Conservation (phyloP, 1,140 invertebrate species). For the Drosophila hydei region DNA sequence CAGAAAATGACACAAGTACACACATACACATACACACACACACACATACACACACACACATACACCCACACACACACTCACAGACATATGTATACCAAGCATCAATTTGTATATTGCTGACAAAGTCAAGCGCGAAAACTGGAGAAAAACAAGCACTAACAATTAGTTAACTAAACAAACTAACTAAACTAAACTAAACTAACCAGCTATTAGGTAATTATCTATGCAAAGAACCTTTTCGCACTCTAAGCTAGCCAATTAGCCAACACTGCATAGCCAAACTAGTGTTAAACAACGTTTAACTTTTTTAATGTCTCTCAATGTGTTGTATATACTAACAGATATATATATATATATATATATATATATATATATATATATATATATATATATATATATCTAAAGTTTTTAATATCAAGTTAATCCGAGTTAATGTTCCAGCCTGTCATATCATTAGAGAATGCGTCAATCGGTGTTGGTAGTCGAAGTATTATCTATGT, state of each 20-base stretch:
- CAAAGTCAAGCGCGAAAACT: conserved; percentile 64
- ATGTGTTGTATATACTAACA: conserved; percentile 70
- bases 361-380: too few relatives aligned
- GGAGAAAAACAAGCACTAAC: conserved; percentile 74
- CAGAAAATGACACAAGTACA: background rate
- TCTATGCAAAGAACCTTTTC: conserved; percentile 20
- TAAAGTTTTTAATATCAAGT: conserved; percentile 34
- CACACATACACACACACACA: conserved; percentile 19
- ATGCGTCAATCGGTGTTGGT: conserved; percentile 45
- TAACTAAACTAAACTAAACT: conserved; percentile 32
- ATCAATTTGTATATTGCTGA: conserved; percentile 79
- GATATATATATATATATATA: conserved; percentile 52
- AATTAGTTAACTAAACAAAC: conserved; percentile 58
- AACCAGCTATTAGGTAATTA: conserved; percentile 2
- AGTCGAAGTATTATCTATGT: conserved; percentile 41
- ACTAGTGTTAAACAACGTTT: conserved; percentile 7
- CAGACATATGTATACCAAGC: conserved; percentile 77
- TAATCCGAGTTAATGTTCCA: conserved; percentile 23
- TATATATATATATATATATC: conserved; percentile 42
- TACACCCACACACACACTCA: conserved; percentile 16
- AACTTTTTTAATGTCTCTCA: conserved; percentile 33
- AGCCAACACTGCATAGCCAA: conserved; percentile 5
- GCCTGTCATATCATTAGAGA: conserved; percentile 53
- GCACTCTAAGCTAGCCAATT: conserved; percentile 27
- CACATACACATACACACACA: conserved; percentile 16